phyloP scores from a whole-genome alignment of 2,113 vertebrate species.

The Ardeotis arabs region DNA sequence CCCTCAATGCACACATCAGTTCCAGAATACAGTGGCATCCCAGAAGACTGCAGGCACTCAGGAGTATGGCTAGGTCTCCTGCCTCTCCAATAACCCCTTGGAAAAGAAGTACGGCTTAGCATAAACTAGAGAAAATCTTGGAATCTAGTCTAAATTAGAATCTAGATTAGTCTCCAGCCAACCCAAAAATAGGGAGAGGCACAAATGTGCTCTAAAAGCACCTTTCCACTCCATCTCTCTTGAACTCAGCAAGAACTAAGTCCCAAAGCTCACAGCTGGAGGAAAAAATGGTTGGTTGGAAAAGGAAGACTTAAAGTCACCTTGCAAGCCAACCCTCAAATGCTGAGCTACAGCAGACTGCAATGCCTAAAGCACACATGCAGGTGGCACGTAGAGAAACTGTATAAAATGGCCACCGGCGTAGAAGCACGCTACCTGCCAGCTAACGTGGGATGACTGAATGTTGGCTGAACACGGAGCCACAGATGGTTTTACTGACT shows the following conservation, averaged over 20 bases:
- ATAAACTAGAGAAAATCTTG: not conserved
- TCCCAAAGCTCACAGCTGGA: not conserved
- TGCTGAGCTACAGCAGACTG: not conserved
- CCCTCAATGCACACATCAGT: not conserved
- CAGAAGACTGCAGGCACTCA: not conserved
- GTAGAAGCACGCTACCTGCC: not conserved
- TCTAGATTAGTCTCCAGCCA: not conserved
- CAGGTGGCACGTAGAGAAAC: not conserved
- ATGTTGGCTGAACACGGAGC: not conserved
- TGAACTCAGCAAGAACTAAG: not conserved
- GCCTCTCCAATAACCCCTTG: not conserved
- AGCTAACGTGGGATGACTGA: not conserved
- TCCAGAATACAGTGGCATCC: not conserved
- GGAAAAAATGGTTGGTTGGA: not conserved
- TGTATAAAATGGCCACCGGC: not conserved
- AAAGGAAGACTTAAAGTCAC: not conserved
- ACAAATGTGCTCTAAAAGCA: not conserved
- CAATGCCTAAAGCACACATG: fast-evolving
- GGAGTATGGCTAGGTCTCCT: not conserved
- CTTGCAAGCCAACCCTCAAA: not conserved
- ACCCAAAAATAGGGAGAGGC: not conserved
- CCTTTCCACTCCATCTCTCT: not conserved
- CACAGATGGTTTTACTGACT: not conserved
- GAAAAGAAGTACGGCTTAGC: not conserved
- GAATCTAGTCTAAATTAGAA: not conserved